Evolutionary conservation across 2,113 vertebrate species (phyloP), one percentile per base, ranked within the genome.

Genomic region (Halcyon malimbica): DNA sequence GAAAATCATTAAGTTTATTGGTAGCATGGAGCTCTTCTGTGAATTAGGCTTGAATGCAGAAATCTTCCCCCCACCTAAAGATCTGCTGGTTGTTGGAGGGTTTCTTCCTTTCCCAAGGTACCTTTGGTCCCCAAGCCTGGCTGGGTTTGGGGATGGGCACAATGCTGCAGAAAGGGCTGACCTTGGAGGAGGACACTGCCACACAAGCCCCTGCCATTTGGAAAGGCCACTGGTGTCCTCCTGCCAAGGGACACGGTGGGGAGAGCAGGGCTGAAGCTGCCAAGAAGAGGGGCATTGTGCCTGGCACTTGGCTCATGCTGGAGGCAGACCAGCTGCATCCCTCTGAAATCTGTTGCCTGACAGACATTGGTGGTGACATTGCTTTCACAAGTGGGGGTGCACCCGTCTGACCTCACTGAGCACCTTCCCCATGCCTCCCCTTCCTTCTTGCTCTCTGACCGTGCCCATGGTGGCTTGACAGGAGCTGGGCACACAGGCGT

Each of bases 221-320:
- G 90, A 57, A 42, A 74, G 44, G 53, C 8, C 18, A 1, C 39
- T 35, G 74, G 31, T 64, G 53, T 41, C 69, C 54, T 70, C 64
- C 35, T 1, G 2, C 24, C 0, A 0, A 57, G 50, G 23, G 44
- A 53, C 24, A 9, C 0, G 1, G 10, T 31, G 17, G 5, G 3
- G 50, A n/a, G 41, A 54, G 50, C 23, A 60, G 64, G 42, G 64
- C 87, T 81, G 73, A 59, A 53, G 41, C 26, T 21, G 2, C 26
- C 20, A 81, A 28, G 57, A 16, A 53, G 57, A 51, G 17, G 24
- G 13, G 0, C 19, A 2, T 51, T 37, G 42, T 29, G 60, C n/a
- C 24, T 3, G 1, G 4, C 0, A 0, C 15, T 41, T 71, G 54
- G 59, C 21, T 54, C 0, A 0, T 41, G 46, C 13, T 50, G 33